Percentiles rank a stretch among this genome's conserved stretches.
phyloP scores from a whole-genome alignment of 1,140 invertebrate genomes.

The Orchesella cincta region DNA sequence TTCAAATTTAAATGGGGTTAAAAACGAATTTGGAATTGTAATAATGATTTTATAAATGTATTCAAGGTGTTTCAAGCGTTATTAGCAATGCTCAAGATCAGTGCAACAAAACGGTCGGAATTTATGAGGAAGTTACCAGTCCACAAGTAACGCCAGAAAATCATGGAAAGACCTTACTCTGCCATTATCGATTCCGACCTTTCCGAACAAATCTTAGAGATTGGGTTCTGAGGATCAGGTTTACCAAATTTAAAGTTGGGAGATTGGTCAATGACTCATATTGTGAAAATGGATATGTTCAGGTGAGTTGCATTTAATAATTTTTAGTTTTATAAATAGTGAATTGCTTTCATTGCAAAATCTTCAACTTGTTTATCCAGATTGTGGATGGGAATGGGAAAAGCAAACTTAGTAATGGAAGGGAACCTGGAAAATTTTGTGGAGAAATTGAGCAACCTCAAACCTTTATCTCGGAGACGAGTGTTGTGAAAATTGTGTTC shows the following conservation, averaged over 20 bases:
- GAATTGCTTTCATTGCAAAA: not conserved
- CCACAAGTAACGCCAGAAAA: slow-evolving; percentile 80
- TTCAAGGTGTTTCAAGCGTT: slow-evolving; percentile 32
- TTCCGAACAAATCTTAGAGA: slow-evolving; percentile 75
- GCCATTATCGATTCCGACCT: slow-evolving; percentile 82
- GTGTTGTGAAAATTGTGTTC: slow-evolving; percentile 85
- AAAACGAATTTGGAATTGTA: not conserved
- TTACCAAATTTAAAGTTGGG: slow-evolving; percentile 90
- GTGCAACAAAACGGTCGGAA: slow-evolving; percentile 89
- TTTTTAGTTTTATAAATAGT: not conserved
- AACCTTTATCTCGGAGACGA: slow-evolving; percentile 90
- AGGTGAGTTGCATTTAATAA: slow-evolving; percentile 64
- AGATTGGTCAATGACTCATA: slow-evolving; percentile 79
- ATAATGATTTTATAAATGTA: slow-evolving; percentile 23
- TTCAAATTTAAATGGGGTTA: not conserved
- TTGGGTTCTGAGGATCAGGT: slow-evolving; percentile 83
- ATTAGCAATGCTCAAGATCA: slow-evolving; percentile 61
- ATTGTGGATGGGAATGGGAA: slow-evolving; percentile 81
- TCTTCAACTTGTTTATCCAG: slow-evolving; percentile 58
- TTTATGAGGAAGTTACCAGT: slow-evolving; percentile 84
- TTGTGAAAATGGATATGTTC: slow-evolving; percentile 81
- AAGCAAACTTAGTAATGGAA: slow-evolving; percentile 79
- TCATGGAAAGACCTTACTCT: slow-evolving; percentile 78
- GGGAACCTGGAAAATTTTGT: slow-evolving; percentile 84
- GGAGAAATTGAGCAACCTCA: slow-evolving; percentile 89